Evolutionary conservation across 2,113 vertebrate species (phyloP), one percentile per base, ranked within the genome.

Genomic region (Regulus satrapa): DNA sequence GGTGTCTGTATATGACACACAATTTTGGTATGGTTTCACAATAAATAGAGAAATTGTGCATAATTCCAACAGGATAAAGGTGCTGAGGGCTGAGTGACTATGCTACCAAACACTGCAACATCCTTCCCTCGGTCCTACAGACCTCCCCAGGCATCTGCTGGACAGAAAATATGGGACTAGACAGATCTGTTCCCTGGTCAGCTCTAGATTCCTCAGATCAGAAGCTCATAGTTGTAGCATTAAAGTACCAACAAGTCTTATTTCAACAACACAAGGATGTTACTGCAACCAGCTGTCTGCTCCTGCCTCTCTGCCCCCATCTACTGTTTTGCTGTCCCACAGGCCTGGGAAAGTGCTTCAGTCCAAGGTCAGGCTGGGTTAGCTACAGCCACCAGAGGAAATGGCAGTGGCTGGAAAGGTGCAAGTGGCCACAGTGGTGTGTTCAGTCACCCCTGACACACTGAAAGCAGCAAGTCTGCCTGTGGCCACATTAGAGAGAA

Each of bases 51-150:
- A 71, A 67, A 69, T 16, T 3, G 15, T 32, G 43, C 24, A 31
- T 7, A 67, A 69, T 18, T 85, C 24, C 58, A 45, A 31, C 20
- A 78, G 48, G 32, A 69, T 31, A 51, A 79, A 82, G 62, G 43
- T 76, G 52, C 51, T 55, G 73, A 67, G 20, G 61, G 41, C 38
- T 71, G 40, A 67, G 56, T 88, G 56, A 36, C n/a, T 46, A 25
- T 3, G 24, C 36, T 24, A 85, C 26, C 24, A 71, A 84, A 46
- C 51, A 69, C 4, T 5, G 0, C 29, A 76, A 28, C 41, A 51
- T 49, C 32, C 20, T 87, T 61, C 43, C 55, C 48, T 58, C 0
- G 0, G 51, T 46, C 36, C 80, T 78, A 28, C 0, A 59, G 43
- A 59, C 40, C 36, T 78, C 17, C 40, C 18, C 41, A 61, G 23